Conservation (phyloP, 2,797 vertebrate species). For the Hemitrygon akajei region DNA sequence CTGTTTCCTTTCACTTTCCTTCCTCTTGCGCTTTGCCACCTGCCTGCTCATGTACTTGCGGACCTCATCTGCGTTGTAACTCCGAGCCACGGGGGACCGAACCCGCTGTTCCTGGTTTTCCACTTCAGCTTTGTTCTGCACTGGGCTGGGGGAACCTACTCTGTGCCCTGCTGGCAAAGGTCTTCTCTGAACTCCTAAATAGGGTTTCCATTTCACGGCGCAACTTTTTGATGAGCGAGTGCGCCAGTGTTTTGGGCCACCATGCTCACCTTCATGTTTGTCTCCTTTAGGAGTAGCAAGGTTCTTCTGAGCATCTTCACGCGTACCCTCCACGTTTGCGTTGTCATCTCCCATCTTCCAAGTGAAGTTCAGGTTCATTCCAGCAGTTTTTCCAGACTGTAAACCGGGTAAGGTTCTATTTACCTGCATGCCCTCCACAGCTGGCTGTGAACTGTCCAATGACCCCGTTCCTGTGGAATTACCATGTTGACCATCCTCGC, state of each 20-base stretch:
- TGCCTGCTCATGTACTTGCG: conserved; percentile 51
- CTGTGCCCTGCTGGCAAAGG: conserved; percentile 34
- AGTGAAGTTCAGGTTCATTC: neutral
- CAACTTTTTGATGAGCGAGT: too few relatives aligned
- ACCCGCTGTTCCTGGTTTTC: neutral
- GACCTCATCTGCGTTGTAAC: conserved; percentile 46
- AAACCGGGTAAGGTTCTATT: neutral
- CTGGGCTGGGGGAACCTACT: neutral
- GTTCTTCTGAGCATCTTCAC: neutral
- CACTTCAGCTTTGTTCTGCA: fast-evolving
- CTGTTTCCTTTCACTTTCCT: conserved; percentile 45
- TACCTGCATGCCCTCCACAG: neutral
- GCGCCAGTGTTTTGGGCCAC: neutral
- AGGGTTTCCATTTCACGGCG: too few relatives aligned
- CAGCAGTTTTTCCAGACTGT: neutral
- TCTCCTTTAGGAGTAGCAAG: too few relatives aligned
- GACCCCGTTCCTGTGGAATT: neutral
- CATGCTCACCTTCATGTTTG: neutral
- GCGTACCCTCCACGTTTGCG: neutral
- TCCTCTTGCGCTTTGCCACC: conserved; percentile 47
- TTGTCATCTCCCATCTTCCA: neutral
- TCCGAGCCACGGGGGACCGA: conserved; percentile 34
- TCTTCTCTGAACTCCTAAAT: neutral
- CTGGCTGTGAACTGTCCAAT: neutral
- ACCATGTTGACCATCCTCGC: neutral